Base-by-base conservation (phyloP, 2,797 vertebrate genomes). In the Amblyopsis hoosieri region DNA sequence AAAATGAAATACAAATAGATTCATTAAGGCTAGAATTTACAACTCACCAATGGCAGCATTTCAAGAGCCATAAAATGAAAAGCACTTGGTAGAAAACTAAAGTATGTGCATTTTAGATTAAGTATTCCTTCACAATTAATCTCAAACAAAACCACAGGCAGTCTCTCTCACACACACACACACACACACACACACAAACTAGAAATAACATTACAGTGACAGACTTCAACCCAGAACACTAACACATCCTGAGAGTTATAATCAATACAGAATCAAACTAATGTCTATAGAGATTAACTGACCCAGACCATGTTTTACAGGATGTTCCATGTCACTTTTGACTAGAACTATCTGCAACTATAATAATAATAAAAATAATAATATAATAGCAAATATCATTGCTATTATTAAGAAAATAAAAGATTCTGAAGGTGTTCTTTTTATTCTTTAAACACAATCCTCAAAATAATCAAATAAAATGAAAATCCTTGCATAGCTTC, bases 181-280 rank as follows among this genome's bases (percentile, higher is more conserved):
- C 4, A 55, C 29, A 59, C 23, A 47, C 2, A 17, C 45, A 6
- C 4, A 50, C 3, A 60, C 13, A 45, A 13, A 57, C 17, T 8
- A 45, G 17, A n/a, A 55, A 66, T 54, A 14, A 6, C 9, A 31
- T 64, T 67, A 64, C 64, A 74, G 69, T 58, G 54, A 70, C 60
- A 60, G 62, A 72, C 74, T 60, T 66, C 3, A 46, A 59, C 53
- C 55, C 69, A 74, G 56, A 74, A 62, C 33, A 60, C 54, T 13
- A 0, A 12, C 37, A 46, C n/a, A 54, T 76, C 76, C 78, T 75
- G 78, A 85, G 78, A 67, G 82, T 53, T 51, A 64, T 59, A 13
- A 57, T 58, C 71, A 71, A 49, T 81, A 78, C 71, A 9, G 69
- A 78, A 70, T 76, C 47, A 42, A 37, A 37, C 33, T 37, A 9